Evolutionary conservation across 2,113 vertebrate genomes (phyloP).

Genomic region (Trematomus loennbergii): DNA sequence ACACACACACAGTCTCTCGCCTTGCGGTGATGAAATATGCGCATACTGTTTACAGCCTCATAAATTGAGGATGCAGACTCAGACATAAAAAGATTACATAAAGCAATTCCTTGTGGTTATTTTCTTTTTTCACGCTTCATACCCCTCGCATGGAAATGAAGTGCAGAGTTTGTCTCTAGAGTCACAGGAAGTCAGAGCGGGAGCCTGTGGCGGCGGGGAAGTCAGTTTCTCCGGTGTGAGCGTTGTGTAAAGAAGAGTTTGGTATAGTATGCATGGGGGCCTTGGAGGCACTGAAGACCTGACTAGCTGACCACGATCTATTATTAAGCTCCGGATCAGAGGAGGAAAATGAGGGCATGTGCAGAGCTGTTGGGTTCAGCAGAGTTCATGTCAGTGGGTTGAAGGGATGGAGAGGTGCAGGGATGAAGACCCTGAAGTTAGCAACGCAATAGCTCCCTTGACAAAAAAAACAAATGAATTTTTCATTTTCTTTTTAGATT

Average conservation of each 20-base stretch:
- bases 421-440: too few species aligned
- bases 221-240: slow-evolving; percentile 4
- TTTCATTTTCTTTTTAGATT: too few species aligned
- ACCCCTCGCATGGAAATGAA: slow-evolving; percentile 61
- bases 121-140: slow-evolving; percentile 54
- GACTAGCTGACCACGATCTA: slow-evolving; percentile 64
- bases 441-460: too few species aligned
- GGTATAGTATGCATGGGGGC: slow-evolving; percentile 20
- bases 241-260: slow-evolving; percentile 10
- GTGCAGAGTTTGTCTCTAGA: slow-evolving; percentile 16
- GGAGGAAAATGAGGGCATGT: slow-evolving; percentile 26
- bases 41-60: slow-evolving; percentile 74
- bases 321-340: slow-evolving; percentile 75
- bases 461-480: too few species aligned
- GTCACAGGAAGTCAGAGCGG: slow-evolving; percentile 46
- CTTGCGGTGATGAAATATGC: slow-evolving; percentile 64
- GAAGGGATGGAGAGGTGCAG: background rate
- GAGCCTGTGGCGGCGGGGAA: slow-evolving; percentile 46
- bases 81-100: slow-evolving; percentile 73
- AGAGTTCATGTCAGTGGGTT: slow-evolving; percentile 2
- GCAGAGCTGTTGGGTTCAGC: slow-evolving; percentile 4
- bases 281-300: slow-evolving; percentile 39
- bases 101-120: slow-evolving; percentile 68
- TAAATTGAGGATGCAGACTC: slow-evolving; percentile 72
- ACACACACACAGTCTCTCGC: slow-evolving; percentile 5